A percentile compares a stretch with the other conserved stretches of the same genome.
phyloP scores from a whole-genome alignment of 1,140 invertebrate species.

The Spodoptera litura region DNA sequence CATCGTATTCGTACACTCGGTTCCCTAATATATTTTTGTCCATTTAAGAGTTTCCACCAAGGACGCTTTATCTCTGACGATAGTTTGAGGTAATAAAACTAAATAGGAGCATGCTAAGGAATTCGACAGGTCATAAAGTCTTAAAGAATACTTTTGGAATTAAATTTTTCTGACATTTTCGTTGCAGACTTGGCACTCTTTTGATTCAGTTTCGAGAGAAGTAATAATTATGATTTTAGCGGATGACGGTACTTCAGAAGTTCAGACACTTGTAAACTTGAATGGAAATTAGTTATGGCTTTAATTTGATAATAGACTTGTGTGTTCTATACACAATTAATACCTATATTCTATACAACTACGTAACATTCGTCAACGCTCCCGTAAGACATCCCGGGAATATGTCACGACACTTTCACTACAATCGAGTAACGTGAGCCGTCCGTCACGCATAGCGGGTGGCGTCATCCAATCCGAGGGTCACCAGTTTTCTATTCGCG shows the following conservation, averaged over 20 bases:
- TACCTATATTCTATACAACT: background rate
- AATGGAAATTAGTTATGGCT: conserved; percentile 3
- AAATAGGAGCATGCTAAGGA: conserved; percentile 36
- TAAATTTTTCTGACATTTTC: conserved; percentile 17
- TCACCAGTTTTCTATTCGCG: conserved; percentile 80
- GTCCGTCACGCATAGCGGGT: conserved; percentile 66
- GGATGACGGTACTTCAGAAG: background rate
- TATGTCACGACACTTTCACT: conserved; percentile 57
- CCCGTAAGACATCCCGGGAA: conserved; percentile 34
- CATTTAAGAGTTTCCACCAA: conserved; percentile 32
- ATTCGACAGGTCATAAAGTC: conserved; percentile 18
- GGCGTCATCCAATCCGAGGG: conserved; percentile 72
- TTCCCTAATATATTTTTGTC: conserved; percentile 40
- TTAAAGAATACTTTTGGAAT: conserved; percentile 29
- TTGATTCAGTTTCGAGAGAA: background rate
- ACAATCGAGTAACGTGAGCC: conserved; percentile 67
- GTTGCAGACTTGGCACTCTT: conserved; percentile 8
- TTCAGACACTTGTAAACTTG: background rate
- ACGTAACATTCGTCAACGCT: conserved; percentile 14
- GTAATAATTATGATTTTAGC: background rate
- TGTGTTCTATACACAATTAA: background rate
- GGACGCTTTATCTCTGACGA: conserved; percentile 21
- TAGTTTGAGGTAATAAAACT: conserved; percentile 48
- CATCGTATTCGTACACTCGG: background rate
- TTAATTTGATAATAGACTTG: background rate